These are phyloP conservation scores for Halyomorpha halys DNA, from an alignment of 1,140 invertebrate species.

Conservation along the genomic window DNA sequence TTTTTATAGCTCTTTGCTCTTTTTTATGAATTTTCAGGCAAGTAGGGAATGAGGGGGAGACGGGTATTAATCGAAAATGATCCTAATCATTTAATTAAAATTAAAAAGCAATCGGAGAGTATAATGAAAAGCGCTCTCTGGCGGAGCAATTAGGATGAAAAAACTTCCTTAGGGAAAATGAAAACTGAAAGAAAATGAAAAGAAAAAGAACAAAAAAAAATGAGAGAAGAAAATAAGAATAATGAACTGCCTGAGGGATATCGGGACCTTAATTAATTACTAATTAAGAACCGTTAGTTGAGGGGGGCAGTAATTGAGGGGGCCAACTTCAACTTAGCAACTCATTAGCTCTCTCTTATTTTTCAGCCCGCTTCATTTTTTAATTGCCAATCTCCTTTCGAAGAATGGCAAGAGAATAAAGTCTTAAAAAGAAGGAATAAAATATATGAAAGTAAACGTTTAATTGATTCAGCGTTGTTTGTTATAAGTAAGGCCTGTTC, in stretches of 20 bases:
- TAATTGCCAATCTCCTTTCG: slow-evolving; percentile 7
- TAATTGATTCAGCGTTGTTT: too few relatives aligned
- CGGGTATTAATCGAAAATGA: not conserved
- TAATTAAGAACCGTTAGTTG: slow-evolving; percentile 16
- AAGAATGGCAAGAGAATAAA: not conserved
- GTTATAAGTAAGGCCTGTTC: too few relatives aligned
- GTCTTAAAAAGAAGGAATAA: not conserved
- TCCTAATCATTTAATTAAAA: slow-evolving; percentile 18
- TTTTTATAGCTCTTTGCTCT: too few relatives aligned
- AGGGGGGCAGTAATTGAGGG: slow-evolving; percentile 3
- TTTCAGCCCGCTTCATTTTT: slow-evolving; percentile 16
- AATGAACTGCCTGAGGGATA: not conserved
- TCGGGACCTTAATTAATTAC: slow-evolving; percentile 11
- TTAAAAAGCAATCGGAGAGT: slow-evolving; percentile 10
- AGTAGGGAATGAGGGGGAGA: not conserved
- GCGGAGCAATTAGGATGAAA: not conserved
- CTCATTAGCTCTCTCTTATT: slow-evolving; percentile 12
- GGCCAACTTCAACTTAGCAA: too few relatives aligned
- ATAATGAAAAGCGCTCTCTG: not conserved
- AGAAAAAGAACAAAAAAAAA: slow-evolving; percentile 3
- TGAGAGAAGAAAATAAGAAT: not conserved
- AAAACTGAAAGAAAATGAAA: not conserved
- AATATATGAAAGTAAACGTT: too few relatives aligned
- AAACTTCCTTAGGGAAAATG: slow-evolving; percentile 1
- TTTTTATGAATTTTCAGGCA: too few relatives aligned